Base-by-base conservation (phyloP, 92 coral and sea anemone species). In the Isaurus tuberculatus region DNA sequence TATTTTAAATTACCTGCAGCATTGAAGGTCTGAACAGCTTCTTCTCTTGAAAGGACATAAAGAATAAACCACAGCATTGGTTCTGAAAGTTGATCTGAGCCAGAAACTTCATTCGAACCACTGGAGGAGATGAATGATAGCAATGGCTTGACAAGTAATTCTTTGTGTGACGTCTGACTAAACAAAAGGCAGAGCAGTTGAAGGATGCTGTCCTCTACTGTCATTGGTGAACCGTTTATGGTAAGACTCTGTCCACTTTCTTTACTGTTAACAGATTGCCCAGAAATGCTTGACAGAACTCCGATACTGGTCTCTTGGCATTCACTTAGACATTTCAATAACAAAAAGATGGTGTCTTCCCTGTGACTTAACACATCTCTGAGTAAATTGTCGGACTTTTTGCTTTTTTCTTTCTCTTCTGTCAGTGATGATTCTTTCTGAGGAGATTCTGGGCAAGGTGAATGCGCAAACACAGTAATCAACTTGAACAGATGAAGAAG, bases 151-250 rank as follows among this genome's bases (percentile, higher is more conserved):
- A 88, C 87, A 17, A 93, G 71, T 5, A 65, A 82, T 16, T 71
- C 83, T n/a, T 57, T 83, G 79, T 92, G 88, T 8, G 81, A 64
- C 23, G 91, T 77, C 30, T 87, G 87, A 70, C 84, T 90, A 44
- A 86, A 89, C 42, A 96, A 70, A 34, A 90, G 85, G 34, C 97
- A 92, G 22, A 91, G 84, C 26, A 93, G 74, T 65, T 96, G 98
- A 57, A 94, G 88, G 29, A 94, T 84, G 40, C 98, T 92, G 75
- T 96, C 99, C 82, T 96, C 98, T 5, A 96, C 94, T 10, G 99
- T 90, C 27, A 87, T 79, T 3, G 95, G 97, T 31, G 80, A 83
- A 13, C 87, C 92, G 25, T 93, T 83, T 26, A 84, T 87, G 8
- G 83, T 43, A 64, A 73, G 44, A 83, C 81, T 85, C 16, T 73